These are phyloP conservation scores for Gobio occitaniae DNA, from an alignment of 2,797 vertebrate genomes.

Conservation along the genomic window DNA sequence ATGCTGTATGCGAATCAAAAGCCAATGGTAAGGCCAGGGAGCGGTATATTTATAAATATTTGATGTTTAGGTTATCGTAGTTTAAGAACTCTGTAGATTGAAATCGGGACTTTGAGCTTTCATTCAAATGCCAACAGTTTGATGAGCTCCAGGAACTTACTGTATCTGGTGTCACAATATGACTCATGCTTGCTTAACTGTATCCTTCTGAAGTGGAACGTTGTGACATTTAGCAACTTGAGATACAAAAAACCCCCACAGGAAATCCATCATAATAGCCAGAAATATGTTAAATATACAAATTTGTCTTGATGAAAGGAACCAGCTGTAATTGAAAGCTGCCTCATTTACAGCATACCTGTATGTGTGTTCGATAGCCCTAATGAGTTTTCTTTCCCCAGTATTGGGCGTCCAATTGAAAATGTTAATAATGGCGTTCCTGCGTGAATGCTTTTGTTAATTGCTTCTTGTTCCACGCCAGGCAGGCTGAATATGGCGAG, in stretches of 20 bases:
- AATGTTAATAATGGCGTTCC: conserved; percentile 52
- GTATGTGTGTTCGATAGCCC: conserved; percentile 27
- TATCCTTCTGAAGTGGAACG: neutral
- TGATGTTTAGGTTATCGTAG: conserved; percentile 6
- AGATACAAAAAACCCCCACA: neutral
- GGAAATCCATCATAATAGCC: neutral
- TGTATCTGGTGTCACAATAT: conserved; percentile 33
- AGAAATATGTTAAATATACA: conserved; percentile 1
- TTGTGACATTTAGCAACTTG: conserved; percentile 15
- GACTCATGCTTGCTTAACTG: conserved; percentile 3
- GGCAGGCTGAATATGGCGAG: conserved; percentile 44
- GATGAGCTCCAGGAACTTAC: conserved; percentile 19
- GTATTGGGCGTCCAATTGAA: conserved; percentile 47
- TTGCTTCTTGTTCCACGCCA: conserved; percentile 42
- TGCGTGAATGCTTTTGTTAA: conserved; percentile 50
- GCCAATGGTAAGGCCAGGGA: conserved; percentile 11
- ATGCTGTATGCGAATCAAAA: conserved; percentile 13
- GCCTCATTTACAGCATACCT: conserved; percentile 37
- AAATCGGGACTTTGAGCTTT: conserved; percentile 4
- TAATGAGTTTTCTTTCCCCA: conserved; percentile 35
- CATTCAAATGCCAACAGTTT: conserved; percentile 38
- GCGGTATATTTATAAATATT: conserved; percentile 22
- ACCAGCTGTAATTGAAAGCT: conserved; percentile 39
- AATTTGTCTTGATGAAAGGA: conserved; percentile 40
- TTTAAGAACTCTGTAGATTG: conserved; percentile 20